A percentile compares a stretch with the other conserved stretches of the same genome.
These are phyloP conservation scores for Accipiter virgatus DNA, from an alignment of 2,113 vertebrate genomes.

Conservation along the genomic window DNA sequence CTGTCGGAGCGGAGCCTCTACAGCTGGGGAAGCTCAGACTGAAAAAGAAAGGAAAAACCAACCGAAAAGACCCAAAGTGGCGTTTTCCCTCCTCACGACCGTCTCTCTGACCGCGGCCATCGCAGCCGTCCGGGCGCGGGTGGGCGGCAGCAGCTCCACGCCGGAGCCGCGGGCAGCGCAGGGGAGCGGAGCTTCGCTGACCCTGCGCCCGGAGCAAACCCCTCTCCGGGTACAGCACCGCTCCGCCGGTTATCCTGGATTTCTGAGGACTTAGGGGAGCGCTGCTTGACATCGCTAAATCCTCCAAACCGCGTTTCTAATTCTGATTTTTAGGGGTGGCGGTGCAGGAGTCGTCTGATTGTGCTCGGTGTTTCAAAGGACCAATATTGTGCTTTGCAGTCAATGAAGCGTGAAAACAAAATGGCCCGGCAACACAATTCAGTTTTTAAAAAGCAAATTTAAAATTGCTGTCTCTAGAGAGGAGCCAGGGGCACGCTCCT, in stretches of 20 bases:
- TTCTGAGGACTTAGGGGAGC: background rate
- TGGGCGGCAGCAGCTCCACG: background rate
- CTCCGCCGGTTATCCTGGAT: background rate
- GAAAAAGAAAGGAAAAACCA: background rate
- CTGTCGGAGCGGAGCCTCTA: background rate
- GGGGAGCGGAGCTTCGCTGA: background rate
- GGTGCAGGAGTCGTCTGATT: fast-evolving
- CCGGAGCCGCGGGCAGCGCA: background rate
- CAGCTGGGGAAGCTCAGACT: background rate
- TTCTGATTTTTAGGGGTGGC: background rate
- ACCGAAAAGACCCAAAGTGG: background rate
- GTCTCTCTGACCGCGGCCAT: fast-evolving
- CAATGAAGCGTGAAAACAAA: background rate
- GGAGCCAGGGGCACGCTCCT: background rate
- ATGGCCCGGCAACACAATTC: background rate
- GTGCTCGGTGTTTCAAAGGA: background rate
- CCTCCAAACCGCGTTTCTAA: background rate
- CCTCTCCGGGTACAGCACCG: background rate
- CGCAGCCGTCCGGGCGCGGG: fast-evolving
- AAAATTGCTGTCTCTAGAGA: background rate
- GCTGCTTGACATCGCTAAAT: fast-evolving
- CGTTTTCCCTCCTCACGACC: fast-evolving
- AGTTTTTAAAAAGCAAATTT: background rate
- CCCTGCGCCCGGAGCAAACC: background rate
- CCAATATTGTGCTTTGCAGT: fast-evolving